phyloP scores from a whole-genome alignment of 2,113 vertebrate species.

The Callocephalon fimbriatum region DNA sequence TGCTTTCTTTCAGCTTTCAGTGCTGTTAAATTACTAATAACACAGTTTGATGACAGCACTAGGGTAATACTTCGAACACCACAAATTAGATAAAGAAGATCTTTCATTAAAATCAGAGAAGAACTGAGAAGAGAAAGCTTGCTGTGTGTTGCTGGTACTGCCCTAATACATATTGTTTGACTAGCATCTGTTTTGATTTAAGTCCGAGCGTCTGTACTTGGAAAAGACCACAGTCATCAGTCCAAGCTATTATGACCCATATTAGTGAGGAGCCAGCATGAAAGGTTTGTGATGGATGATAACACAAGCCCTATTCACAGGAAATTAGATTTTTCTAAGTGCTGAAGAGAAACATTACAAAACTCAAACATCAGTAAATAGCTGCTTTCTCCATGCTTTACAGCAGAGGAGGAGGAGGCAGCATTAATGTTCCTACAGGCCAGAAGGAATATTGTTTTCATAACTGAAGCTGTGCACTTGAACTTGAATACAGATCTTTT shows the following conservation, averaged over 20 bases:
- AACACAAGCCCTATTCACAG: not conserved
- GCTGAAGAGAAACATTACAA: not conserved
- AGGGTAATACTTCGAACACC: not conserved
- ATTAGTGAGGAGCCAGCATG: not conserved
- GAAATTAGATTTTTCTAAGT: slow-evolving; percentile 56
- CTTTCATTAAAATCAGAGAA: not conserved
- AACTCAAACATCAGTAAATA: slow-evolving; percentile 8
- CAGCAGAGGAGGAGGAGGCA: not conserved
- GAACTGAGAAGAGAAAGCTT: not conserved
- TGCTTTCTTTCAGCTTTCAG: slow-evolving; percentile 4
- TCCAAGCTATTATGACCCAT: slow-evolving; percentile 4
- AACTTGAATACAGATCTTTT: not conserved
- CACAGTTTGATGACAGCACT: not conserved
- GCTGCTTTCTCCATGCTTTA: not conserved
- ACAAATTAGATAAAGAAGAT: not conserved
- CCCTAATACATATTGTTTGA: not conserved
- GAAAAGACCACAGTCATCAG: not conserved
- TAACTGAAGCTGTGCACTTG: not conserved
- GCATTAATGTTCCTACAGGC: not conserved
- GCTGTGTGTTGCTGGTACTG: not conserved
- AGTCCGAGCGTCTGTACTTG: not conserved
- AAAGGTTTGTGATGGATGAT: slow-evolving; percentile 19
- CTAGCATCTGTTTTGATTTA: not conserved
- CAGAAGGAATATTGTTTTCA: slow-evolving; percentile 34
- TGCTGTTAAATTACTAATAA: not conserved